These are phyloP conservation scores for Gisinianus flammeolus DNA, from an alignment of 2,888 invertebrate species.

Conservation along the genomic window DNA sequence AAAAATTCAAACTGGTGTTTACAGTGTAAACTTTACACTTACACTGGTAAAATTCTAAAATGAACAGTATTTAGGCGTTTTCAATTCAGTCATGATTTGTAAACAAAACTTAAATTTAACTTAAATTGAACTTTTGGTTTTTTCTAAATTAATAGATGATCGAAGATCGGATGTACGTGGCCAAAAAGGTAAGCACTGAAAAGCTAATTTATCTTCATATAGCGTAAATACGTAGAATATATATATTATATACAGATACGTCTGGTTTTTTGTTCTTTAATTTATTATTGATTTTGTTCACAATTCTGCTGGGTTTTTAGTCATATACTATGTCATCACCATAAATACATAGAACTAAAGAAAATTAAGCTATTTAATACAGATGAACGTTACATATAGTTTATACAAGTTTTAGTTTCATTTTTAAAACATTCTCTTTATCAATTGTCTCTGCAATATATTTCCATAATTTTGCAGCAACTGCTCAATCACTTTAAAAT, in stretches of 20 bases:
- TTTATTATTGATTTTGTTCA: too few relatives aligned
- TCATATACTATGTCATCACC: too few relatives aligned
- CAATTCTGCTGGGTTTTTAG: too few relatives aligned
- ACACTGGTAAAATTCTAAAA: not conserved
- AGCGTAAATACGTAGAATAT: too few relatives aligned
- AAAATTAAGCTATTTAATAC: too few relatives aligned
- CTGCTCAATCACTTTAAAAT: not conserved
- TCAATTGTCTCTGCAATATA: not conserved
- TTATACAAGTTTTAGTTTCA: too few relatives aligned
- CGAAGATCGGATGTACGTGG: not conserved
- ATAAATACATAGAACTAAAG: too few relatives aligned
- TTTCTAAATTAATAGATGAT: not conserved
- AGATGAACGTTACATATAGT: too few relatives aligned
- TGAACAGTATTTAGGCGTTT: too few relatives aligned
- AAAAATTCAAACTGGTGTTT: not conserved
- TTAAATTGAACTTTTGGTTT: not conserved
- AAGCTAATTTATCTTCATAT: not conserved
- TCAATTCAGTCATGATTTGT: not conserved
- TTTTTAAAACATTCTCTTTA: not conserved
- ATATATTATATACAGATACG: too few relatives aligned
- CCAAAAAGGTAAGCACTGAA: conserved; percentile 21
- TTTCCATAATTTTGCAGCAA: not conserved
- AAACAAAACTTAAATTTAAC: not conserved
- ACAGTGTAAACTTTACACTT: not conserved
- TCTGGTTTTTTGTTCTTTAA: too few relatives aligned